Evolutionary conservation across 2,113 vertebrate genomes (phyloP).

Genomic region (Marcusenius ussheri): DNA sequence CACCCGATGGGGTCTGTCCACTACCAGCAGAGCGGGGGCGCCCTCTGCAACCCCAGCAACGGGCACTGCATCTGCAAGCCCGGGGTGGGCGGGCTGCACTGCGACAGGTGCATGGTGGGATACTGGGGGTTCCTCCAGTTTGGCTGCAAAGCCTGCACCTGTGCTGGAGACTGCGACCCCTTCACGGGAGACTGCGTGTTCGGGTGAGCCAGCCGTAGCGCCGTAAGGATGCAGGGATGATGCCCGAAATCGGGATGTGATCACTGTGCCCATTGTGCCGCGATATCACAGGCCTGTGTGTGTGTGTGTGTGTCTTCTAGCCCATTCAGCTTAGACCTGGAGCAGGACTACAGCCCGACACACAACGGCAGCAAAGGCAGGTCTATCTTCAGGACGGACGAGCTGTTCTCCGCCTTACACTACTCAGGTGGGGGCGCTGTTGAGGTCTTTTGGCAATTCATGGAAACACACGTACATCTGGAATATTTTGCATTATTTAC

Average conservation of each 20-base stretch:
- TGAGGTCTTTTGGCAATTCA: background rate
- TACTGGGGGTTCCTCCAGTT: slow-evolving; percentile 89
- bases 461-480: background rate
- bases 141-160: slow-evolving; percentile 85
- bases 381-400: slow-evolving; percentile 77
- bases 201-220: slow-evolving; percentile 58
- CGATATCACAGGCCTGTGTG: background rate
- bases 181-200: slow-evolving; percentile 77
- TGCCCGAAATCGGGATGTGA: background rate
- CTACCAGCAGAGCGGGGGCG: slow-evolving; percentile 56
- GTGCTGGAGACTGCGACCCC: slow-evolving; percentile 82
- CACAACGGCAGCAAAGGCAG: slow-evolving; percentile 64
- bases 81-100: slow-evolving; percentile 76
- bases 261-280: background rate
- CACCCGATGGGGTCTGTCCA: slow-evolving; percentile 74
- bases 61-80: slow-evolving; percentile 91
- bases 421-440: slow-evolving; percentile 74
- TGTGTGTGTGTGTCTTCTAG: slow-evolving; percentile 12
- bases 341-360: slow-evolving; percentile 51
- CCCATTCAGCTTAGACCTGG: slow-evolving; percentile 57
- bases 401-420: slow-evolving; percentile 88
- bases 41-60: slow-evolving; percentile 73
- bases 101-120: slow-evolving; percentile 85
- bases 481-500: background rate
- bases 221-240: background rate